Percentiles rank a stretch among this genome's conserved stretches.
Conservation (phyloP, 2,797 vertebrate species). For the Eulemur mongoz region DNA sequence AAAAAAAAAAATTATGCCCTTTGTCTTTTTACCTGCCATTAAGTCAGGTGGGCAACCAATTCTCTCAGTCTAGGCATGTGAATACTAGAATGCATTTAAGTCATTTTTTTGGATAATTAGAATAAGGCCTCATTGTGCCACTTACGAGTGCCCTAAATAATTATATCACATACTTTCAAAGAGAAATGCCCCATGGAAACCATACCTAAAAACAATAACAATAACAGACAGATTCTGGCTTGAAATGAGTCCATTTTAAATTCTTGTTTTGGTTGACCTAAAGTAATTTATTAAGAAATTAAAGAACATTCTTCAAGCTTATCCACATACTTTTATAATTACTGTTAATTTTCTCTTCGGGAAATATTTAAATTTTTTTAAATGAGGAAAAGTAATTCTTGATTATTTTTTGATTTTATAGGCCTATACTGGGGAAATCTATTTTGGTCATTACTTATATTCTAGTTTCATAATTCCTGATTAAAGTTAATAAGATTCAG, state of each 20-base stretch:
- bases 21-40: background rate
- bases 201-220: background rate
- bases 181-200: background rate
- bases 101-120: conserved; percentile 9
- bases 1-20: background rate
- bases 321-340: background rate
- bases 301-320: background rate
- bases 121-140: background rate
- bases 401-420: conserved; percentile 23
- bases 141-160: background rate
- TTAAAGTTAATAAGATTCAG: conserved; percentile 33
- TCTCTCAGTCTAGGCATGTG: background rate
- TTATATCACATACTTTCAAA: background rate
- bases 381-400: background rate
- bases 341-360: conserved; percentile 36
- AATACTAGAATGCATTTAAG: background rate
- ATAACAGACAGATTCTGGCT: background rate
- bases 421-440: background rate
- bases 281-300: background rate
- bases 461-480: conserved; percentile 9
- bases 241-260: background rate
- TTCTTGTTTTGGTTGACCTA: conserved; percentile 34
- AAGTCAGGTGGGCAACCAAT: background rate
- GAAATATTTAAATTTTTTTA: background rate
- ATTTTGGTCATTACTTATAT: background rate